Percentiles rank a stretch among this genome's conserved stretches.
Evolutionary conservation across 92 coral and sea anemone species (phyloP).

Genomic region (Hydrozoanthus gracilis): DNA sequence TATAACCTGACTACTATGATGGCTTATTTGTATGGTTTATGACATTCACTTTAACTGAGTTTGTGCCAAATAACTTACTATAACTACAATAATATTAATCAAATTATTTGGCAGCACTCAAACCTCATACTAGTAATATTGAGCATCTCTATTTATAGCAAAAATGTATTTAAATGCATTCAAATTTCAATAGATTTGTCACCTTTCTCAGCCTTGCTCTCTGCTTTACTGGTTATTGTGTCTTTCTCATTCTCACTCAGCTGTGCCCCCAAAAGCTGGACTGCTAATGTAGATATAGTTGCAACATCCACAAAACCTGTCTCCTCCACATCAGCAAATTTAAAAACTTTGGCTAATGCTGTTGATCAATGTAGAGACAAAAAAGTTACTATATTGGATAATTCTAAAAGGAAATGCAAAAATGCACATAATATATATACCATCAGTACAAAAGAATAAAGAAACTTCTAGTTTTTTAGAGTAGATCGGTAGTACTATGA

Average conservation of each 20-base stretch:
- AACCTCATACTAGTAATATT: too few relatives aligned
- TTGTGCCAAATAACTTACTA: too few relatives aligned
- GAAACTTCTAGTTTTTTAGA: not conserved
- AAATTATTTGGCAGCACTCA: too few relatives aligned
- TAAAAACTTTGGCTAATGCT: constrained; percentile 95
- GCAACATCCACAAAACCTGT: constrained; percentile 99
- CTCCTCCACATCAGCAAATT: constrained; percentile 99
- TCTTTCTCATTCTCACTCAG: constrained; percentile 94
- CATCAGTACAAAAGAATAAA: too few relatives aligned
- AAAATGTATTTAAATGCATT: too few relatives aligned
- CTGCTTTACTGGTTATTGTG: constrained; percentile 91
- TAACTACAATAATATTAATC: too few relatives aligned
- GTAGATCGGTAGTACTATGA: too few relatives aligned
- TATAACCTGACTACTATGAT: too few relatives aligned
- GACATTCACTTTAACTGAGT: too few relatives aligned
- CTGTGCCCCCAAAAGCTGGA: constrained; percentile 95
- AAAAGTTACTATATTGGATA: not conserved
- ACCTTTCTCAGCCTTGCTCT: constrained; percentile 99
- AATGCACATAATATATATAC: not conserved
- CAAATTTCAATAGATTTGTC: not conserved
- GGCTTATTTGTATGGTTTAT: too few relatives aligned
- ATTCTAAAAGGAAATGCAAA: not conserved
- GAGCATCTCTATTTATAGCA: too few relatives aligned
- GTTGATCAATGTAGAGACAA: not conserved
- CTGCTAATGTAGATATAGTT: constrained; percentile 94